Evolutionary conservation across 2,888 invertebrate species (phyloP), one percentile per base, ranked within the genome.

Genomic region (Teinopalpus imperialis): DNA sequence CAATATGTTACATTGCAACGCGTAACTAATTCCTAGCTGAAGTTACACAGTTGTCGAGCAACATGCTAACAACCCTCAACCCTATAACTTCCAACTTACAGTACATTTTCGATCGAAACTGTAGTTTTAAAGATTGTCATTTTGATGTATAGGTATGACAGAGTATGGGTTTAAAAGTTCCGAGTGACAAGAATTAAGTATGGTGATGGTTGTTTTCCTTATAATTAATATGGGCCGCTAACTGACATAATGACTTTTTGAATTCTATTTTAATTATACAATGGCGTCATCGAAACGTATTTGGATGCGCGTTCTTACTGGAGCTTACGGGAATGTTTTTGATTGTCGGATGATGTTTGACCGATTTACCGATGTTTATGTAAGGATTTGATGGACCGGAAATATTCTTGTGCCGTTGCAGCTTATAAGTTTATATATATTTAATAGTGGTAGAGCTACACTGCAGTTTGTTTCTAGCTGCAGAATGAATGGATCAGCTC

Each of bases 201-300:
- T 62, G 63, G 64, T 65, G 55, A 57, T 61, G 51, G 57, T 49
- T 50, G 55, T 55, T 58, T 59, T 64, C 53, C 52, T 54, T 62
- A 52, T 64, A 61, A 81, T 82, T 76, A 76, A 79, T 75, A 56
- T 49, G 44, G 49, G 67, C 76, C 69, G 81, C 52, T 61, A 70
- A 81, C 65, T 78, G 83, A 83, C 80, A 74, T 76, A 74, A 82
- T 76, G 81, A 70, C 73, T 66, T 61, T 64, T 51, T 51, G 58
- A 53, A 46, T 52, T 58, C 59, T 63, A 57, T 66, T 73, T 64
- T 70, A 70, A 74, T 75, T 74, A 65, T 66, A 67, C 57, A 54
- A 52, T 57, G 57, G 51, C 47, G 56, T 61, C 59, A 60, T 56
- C 18, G 27, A 13, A 52, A 26, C 23, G 13, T 52, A 52, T 49